These are phyloP conservation scores for Equus przewalskii DNA, from an alignment of 2,113 vertebrate species.

Conservation along the genomic window DNA sequence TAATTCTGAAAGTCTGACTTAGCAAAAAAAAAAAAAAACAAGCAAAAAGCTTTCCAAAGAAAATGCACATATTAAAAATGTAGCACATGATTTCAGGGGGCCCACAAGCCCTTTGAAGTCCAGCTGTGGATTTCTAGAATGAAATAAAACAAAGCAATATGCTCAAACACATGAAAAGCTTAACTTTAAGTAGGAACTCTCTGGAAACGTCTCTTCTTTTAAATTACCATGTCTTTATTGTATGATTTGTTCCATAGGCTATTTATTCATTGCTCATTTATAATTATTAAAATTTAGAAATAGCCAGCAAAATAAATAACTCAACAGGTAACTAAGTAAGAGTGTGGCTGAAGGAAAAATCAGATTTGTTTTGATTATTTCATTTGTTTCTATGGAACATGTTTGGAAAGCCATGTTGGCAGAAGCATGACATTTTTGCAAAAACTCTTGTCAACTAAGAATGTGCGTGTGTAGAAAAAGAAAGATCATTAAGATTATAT, in stretches of 20 bases:
- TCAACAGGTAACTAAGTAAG: constrained; percentile 18
- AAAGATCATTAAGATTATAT: background rate
- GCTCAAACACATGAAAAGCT: background rate
- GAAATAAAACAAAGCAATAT: constrained; percentile 53
- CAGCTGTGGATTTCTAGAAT: background rate
- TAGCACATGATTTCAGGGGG: background rate
- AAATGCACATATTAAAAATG: background rate
- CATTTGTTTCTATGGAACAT: constrained; percentile 14
- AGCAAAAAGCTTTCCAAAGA: background rate
- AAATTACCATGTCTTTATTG: background rate
- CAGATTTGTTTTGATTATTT: constrained; percentile 40
- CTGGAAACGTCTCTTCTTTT: background rate
- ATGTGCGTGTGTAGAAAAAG: background rate
- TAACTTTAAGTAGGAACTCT: background rate
- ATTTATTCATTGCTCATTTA: constrained; percentile 15
- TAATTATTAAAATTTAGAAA: constrained; percentile 35
- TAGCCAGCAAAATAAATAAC: background rate
- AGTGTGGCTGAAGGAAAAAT: background rate
- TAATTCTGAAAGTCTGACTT: background rate
- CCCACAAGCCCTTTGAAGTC: background rate
- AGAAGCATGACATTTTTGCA: constrained; percentile 21
- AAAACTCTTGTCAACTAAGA: background rate
- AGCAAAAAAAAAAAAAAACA: background rate
- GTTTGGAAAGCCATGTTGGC: constrained; percentile 15
- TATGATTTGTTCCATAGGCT: background rate